Base-by-base conservation (phyloP, 2,888 invertebrate species). In the Hofmannophila pseudospretella region DNA sequence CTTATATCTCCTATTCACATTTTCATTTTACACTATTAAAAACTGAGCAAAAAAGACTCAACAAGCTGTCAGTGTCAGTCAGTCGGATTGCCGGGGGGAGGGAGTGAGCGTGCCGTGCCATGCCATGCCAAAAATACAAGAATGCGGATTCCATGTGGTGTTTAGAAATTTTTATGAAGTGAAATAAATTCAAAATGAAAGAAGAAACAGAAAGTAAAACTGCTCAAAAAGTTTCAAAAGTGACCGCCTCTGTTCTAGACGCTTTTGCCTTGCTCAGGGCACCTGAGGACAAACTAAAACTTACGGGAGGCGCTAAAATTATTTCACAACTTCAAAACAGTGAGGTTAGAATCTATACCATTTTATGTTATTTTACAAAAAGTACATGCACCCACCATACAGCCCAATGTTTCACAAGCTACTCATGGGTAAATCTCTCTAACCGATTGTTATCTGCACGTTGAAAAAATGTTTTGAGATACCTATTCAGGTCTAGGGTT, bases 281-380 rank as follows among this genome's bases (percentile, higher is more conserved):
- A 2, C 41, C 65, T 4, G 76, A 75, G 57, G 78, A 80, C 50
- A 77, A 78, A 40, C 53, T 51, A 8, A 84, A 78, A 64, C 55
- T 82, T 31, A 65, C 51, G 39, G 87, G 86, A 40, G 85, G 80
- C 5, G 60, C 72, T 8, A 84, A 74, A 72, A 79, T 88, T 44
- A 76, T 87, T 49, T 61, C 70, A 33, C 76, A 73, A 40, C 51
- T 86, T 31, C 66, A 70, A 38, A 58, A 62, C 42, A 74, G 60
- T 57, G 76, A 85, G 82, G 85, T 85, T 75, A 69, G 72, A 52
- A 58, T 52, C n/a, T n/a, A n/a, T n/a, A n/a, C n/a, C n/a, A n/a
- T n/a, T n/a, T n/a, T n/a, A n/a, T n/a, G n/a, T n/a, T n/a, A n/a
- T n/a, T n/a, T n/a, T n/a, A n/a, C n/a, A n/a, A n/a, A n/a, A n/a